Evolutionary conservation across 92 coral and sea anemone genomes (phyloP), one percentile per base, ranked within the genome.

Genomic region (Pocillopora grandis): DNA sequence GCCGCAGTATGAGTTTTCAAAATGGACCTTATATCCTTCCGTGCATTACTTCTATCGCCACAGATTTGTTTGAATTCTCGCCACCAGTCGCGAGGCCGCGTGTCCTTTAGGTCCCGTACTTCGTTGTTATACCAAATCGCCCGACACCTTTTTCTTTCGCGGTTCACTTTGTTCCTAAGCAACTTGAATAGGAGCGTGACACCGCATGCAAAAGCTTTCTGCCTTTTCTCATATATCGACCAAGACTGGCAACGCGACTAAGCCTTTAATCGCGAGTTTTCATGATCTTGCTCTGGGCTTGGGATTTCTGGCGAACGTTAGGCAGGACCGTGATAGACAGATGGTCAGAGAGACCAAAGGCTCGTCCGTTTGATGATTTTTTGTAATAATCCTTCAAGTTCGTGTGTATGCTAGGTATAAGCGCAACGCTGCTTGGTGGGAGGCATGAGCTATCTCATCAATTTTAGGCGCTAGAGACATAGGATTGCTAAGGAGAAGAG

Each of bases 51-150:
- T 9, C 56, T 78, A 74, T 74, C 75, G 18, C 80, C 87, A 64
- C 81, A 84, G 48, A 75, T 66, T 37, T 82, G 78, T 58, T 85
- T 79, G 10, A 69, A 64, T 61, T 85, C 74, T 12, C 80, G 84
- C 89, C 85, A 86, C 89, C 85, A 84, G 65, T 89, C 72, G 74
- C 81, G 80, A 23, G 92, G 92, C 68, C 82, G 82, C 68, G 89
- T 78, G 77, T 88, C 71, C 80, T 84, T 77, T 10, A 88, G 62
- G 18, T 84, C 87, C 19, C 55, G 76, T 78, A 87, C 87, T 64
- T 87, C 82, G n/a, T 76, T 77, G 60, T 87, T 63, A 48, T 82
- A 82, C 58, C 76, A 80, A 20, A 68, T 23, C 78, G 71, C 70
- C 62, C 87, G 48, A 76, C 87, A 87, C 76, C 77, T 75, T 80